These are phyloP conservation scores for Sarcophilus harrisii DNA, from an alignment of 2,797 vertebrate genomes.

Conservation along the genomic window DNA sequence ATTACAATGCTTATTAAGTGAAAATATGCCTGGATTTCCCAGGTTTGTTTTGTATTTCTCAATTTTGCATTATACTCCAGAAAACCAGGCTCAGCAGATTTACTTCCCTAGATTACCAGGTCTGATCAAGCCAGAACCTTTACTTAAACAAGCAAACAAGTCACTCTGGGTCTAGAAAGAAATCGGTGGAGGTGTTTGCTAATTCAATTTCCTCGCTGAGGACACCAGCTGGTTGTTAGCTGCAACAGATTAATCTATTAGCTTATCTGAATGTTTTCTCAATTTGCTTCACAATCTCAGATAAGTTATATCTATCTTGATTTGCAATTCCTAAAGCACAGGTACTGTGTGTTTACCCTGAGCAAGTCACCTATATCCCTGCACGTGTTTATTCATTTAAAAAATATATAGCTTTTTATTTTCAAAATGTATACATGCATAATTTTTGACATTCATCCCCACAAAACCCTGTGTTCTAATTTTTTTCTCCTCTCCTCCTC, in stretches of 20 bases:
- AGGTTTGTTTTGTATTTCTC: slow-evolving; percentile 74
- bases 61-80: slow-evolving; percentile 18
- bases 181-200: not conserved
- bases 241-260: slow-evolving; percentile 32
- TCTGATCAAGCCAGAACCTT: slow-evolving; percentile 33
- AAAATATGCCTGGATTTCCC: slow-evolving; percentile 75
- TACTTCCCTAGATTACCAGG: slow-evolving; percentile 30
- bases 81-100: slow-evolving; percentile 58
- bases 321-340: slow-evolving; percentile 54
- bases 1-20: slow-evolving; percentile 76
- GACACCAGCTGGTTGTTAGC: slow-evolving; percentile 29
- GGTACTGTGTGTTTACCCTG: not conserved
- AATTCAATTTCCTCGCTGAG: slow-evolving; percentile 58
- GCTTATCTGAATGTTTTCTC: slow-evolving; percentile 11
- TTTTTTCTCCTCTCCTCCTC: too few relatives aligned
- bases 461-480: too few relatives aligned
- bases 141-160: slow-evolving; percentile 42
- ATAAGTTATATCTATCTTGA: not conserved
- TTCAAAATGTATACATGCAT: too few relatives aligned
- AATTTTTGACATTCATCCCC: too few relatives aligned
- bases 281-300: not conserved
- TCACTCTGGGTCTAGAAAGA: slow-evolving; percentile 37
- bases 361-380: not conserved
- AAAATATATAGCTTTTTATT: too few relatives aligned
- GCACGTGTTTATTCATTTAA: not conserved